Evolutionary conservation across 2,888 invertebrate genomes (phyloP).

Genomic region (Eulithis prunata): DNA sequence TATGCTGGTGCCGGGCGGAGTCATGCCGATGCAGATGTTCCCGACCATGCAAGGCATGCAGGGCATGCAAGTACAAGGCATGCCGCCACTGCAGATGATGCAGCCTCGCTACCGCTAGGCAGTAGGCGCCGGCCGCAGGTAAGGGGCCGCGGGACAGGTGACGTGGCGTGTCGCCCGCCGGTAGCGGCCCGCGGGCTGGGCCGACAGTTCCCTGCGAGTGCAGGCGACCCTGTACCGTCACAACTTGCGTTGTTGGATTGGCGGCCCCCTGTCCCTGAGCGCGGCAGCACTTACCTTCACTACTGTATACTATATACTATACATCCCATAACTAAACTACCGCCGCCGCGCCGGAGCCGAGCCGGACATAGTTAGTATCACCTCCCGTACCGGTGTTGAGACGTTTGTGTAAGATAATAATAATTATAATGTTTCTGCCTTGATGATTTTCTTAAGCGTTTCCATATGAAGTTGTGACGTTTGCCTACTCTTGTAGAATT

Average conservation of each 20-base stretch:
- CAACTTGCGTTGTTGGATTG: constrained; percentile 83
- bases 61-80: constrained; percentile 48
- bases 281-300: constrained; percentile 35
- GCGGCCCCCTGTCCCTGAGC: constrained; percentile 79
- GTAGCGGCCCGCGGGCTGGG: constrained; percentile 69
- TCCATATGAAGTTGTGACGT: constrained; percentile 82
- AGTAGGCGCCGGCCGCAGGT: constrained; percentile 44
- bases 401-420: constrained; percentile 70
- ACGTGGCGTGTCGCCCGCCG: constrained; percentile 50
- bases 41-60: constrained; percentile 45
- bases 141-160: constrained; percentile 60
- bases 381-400: constrained; percentile 55
- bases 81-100: constrained; percentile 85
- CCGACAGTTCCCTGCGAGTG: constrained; percentile 84
- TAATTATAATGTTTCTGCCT: constrained; percentile 75
- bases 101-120: constrained; percentile 94
- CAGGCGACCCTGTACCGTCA: constrained; percentile 74
- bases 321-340: too few species aligned
- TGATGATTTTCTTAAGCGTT: constrained; percentile 77
- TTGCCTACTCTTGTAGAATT: constrained; percentile 84
- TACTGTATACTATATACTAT: too few species aligned
- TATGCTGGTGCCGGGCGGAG: constrained; percentile 80
- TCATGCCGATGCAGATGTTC: constrained; percentile 79
- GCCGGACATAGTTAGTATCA: constrained; percentile 42
- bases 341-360: too few species aligned